These are phyloP conservation scores for Aurelia aurita complex sp. Pacific DNA, from an alignment of 30 jellyfish, hydroid and myxozoan genomes.

Conservation along the genomic window DNA sequence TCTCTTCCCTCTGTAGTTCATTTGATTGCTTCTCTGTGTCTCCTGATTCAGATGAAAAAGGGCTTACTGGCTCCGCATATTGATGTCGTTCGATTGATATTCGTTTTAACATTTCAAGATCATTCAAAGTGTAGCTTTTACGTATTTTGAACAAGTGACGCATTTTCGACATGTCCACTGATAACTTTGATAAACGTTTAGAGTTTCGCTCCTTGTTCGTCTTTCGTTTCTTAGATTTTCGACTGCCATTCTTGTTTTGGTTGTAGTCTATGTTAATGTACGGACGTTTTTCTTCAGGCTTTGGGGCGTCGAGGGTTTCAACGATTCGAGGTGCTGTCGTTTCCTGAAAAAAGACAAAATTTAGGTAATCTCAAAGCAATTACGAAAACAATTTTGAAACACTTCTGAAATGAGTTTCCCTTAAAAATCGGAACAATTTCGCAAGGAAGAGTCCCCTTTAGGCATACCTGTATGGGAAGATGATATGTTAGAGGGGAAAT, in stretches of 20 bases:
- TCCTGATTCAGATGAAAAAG: slow-evolving; percentile 15
- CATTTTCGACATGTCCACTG: slow-evolving; percentile 58
- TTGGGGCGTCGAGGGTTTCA: not conserved
- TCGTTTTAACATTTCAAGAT: slow-evolving; percentile 56
- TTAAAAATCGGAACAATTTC: too few relatives aligned
- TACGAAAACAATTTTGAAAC: too few relatives aligned
- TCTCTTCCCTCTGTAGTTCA: not conserved
- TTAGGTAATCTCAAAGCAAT: too few relatives aligned
- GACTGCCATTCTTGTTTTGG: slow-evolving; percentile 16
- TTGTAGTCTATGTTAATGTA: slow-evolving; percentile 56
- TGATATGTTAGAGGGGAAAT: too few relatives aligned
- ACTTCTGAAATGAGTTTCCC: too few relatives aligned
- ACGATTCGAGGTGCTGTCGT: not conserved
- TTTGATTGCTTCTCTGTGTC: not conserved
- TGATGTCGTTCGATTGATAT: slow-evolving; percentile 53
- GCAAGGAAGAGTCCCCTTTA: too few relatives aligned
- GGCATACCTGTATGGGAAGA: too few relatives aligned
- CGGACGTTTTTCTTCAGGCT: slow-evolving; percentile 15
- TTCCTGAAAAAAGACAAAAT: not conserved
- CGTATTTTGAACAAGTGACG: slow-evolving; percentile 56
- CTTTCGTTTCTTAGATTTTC: not conserved
- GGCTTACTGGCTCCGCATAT: slow-evolving; percentile 60
- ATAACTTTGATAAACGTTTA: slow-evolving; percentile 36
- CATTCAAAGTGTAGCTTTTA: slow-evolving; percentile 58
- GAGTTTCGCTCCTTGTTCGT: slow-evolving; percentile 34